These are phyloP conservation scores for Prinia subflava DNA, from an alignment of 2,113 vertebrate species.

Conservation along the genomic window DNA sequence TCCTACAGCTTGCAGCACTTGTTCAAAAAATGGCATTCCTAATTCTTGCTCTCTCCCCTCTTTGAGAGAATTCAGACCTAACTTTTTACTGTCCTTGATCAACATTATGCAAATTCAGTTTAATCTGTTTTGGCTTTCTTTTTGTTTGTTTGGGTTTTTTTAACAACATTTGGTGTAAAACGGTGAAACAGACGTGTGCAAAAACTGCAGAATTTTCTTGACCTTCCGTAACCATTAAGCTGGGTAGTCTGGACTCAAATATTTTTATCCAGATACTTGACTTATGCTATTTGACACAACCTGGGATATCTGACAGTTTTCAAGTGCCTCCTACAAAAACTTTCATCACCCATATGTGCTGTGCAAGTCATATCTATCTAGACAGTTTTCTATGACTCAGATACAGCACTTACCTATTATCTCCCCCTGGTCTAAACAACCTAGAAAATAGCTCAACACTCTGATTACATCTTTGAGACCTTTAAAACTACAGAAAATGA, in stretches of 20 bases:
- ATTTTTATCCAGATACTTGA: neutral
- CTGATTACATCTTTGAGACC: neutral
- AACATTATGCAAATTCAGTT: neutral
- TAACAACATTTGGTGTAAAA: neutral
- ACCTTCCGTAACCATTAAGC: neutral
- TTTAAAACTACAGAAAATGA: neutral
- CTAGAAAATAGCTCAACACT: neutral
- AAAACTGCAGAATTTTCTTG: neutral
- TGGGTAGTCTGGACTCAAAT: neutral
- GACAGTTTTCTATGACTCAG: neutral
- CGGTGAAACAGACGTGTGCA: neutral
- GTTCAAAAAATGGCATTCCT: neutral
- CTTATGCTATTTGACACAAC: neutral
- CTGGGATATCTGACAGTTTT: neutral
- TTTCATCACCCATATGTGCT: neutral
- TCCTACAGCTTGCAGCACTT: neutral
- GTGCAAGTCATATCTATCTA: neutral
- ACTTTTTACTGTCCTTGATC: neutral
- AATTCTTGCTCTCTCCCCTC: neutral
- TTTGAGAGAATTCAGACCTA: neutral
- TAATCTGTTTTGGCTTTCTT: neutral
- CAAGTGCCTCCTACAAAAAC: neutral
- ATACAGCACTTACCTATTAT: neutral
- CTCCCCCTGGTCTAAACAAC: neutral
- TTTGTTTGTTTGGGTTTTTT: neutral